Evolutionary conservation across 2,888 invertebrate species (phyloP).

Genomic region (Drosophila parthenogenetica): DNA sequence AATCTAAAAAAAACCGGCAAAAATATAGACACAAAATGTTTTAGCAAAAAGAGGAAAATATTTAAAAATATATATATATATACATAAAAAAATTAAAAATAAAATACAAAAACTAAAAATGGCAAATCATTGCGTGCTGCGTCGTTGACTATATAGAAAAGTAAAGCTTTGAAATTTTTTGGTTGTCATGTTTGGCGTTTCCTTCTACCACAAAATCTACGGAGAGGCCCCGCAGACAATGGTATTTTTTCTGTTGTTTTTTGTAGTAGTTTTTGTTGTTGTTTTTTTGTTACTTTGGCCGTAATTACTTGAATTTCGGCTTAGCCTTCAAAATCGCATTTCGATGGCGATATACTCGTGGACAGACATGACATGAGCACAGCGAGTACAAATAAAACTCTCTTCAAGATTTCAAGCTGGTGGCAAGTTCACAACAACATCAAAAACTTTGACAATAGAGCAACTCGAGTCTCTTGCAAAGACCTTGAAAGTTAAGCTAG

Average conservation of each 20-base stretch:
- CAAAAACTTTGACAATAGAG: slow-evolving; percentile 52
- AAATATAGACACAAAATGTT: background rate
- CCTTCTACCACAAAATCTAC: slow-evolving; percentile 28
- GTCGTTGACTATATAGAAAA: slow-evolving; percentile 51
- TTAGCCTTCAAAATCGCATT: slow-evolving; percentile 72
- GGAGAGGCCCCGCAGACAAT: slow-evolving; percentile 36
- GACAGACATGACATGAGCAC: slow-evolving; percentile 35
- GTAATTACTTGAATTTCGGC: slow-evolving; percentile 76
- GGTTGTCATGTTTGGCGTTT: slow-evolving; percentile 67
- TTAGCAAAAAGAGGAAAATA: background rate
- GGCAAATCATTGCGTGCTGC: slow-evolving; percentile 74
- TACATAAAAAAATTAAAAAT: no score
- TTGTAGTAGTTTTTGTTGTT: background rate
- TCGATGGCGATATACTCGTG: slow-evolving; percentile 57
- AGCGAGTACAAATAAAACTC: slow-evolving; percentile 44
- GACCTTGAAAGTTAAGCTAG: slow-evolving; percentile 77
- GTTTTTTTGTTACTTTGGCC: slow-evolving; percentile 27
- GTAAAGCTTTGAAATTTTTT: slow-evolving; percentile 32
- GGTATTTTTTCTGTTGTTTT: background rate
- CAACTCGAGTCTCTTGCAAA: slow-evolving; percentile 57
- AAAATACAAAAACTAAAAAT: slow-evolving; percentile 12
- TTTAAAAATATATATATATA: no score
- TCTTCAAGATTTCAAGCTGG: slow-evolving; percentile 41
- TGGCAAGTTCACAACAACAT: slow-evolving; percentile 43
- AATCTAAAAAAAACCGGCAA: slow-evolving; percentile 69